These are phyloP conservation scores for Sebastes taczanowskii DNA, from an alignment of 2,797 vertebrate genomes.

Conservation along the genomic window DNA sequence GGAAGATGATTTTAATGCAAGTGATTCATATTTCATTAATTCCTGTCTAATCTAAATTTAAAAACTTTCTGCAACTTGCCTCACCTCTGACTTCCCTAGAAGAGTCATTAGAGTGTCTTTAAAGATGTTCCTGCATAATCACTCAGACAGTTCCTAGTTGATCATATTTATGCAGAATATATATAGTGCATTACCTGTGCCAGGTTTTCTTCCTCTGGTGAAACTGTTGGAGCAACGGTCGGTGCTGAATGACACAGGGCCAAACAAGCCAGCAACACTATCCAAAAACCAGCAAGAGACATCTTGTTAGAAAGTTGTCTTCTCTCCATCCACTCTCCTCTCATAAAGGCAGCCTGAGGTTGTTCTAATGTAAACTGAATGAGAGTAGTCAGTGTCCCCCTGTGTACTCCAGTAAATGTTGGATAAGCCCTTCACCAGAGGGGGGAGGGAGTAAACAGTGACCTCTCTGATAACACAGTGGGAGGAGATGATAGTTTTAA, in stretches of 20 bases:
- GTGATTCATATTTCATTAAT: background rate
- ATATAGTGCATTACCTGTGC: constrained; percentile 54
- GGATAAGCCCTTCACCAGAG: background rate
- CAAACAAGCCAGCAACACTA: constrained; percentile 38
- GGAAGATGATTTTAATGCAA: background rate
- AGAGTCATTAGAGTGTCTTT: background rate
- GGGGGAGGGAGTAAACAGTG: constrained; percentile 9
- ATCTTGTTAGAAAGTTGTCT: constrained; percentile 23
- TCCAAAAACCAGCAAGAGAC: constrained; percentile 17
- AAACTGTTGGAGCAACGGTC: constrained; percentile 32
- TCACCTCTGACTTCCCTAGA: background rate
- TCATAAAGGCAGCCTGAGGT: background rate
- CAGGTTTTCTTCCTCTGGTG: constrained; percentile 36
- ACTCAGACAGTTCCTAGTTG: background rate
- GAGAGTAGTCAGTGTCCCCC: background rate
- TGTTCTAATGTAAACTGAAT: background rate
- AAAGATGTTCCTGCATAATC: background rate
- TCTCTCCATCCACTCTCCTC: background rate
- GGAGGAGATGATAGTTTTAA: constrained; percentile 6
- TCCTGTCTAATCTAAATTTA: background rate
- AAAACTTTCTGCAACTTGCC: background rate
- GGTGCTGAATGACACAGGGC: constrained; percentile 47
- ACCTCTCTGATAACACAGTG: constrained; percentile 19
- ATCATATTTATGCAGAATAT: background rate
- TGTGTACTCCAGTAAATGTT: background rate